Conservation (phyloP, 1,140 invertebrate species). For the Tetranychus cinnabarinus region DNA sequence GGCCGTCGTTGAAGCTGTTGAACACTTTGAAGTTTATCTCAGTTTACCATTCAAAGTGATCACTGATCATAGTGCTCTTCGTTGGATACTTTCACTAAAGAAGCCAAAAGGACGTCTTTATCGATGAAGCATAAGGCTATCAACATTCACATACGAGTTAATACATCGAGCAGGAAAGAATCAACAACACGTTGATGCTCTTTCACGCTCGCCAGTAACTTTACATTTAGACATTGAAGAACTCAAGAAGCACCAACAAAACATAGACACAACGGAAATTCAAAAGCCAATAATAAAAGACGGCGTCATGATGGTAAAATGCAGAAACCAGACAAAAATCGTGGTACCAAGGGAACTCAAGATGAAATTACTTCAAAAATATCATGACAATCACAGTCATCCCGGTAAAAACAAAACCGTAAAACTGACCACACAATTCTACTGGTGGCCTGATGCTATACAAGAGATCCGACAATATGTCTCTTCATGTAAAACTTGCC, state of each 20-base stretch:
- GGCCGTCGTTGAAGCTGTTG: neutral
- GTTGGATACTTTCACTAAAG: neutral
- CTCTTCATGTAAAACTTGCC: neutral
- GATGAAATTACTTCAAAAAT: no score
- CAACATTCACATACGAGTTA: conserved; percentile 10
- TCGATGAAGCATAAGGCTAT: conserved; percentile 11
- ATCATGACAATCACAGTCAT: neutral
- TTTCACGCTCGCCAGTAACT: neutral
- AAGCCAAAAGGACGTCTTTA: conserved; percentile 2
- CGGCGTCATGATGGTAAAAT: neutral
- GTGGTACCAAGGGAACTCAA: neutral
- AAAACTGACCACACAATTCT: neutral
- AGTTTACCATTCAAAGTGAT: neutral
- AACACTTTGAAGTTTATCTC: neutral
- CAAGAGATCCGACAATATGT: neutral
- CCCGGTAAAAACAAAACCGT: conserved; percentile 1
- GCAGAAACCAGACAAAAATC: conserved; percentile 14
- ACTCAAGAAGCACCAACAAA: neutral
- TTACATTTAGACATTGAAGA: neutral
- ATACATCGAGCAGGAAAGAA: conserved; percentile 1
- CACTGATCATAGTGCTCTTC: neutral
- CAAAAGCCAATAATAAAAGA: neutral
- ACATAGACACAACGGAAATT: neutral
- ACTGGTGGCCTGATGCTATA: conserved; percentile 1
- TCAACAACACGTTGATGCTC: neutral